phyloP scores from a whole-genome alignment of 2,113 vertebrate species.

The Danionella cerebrum region DNA sequence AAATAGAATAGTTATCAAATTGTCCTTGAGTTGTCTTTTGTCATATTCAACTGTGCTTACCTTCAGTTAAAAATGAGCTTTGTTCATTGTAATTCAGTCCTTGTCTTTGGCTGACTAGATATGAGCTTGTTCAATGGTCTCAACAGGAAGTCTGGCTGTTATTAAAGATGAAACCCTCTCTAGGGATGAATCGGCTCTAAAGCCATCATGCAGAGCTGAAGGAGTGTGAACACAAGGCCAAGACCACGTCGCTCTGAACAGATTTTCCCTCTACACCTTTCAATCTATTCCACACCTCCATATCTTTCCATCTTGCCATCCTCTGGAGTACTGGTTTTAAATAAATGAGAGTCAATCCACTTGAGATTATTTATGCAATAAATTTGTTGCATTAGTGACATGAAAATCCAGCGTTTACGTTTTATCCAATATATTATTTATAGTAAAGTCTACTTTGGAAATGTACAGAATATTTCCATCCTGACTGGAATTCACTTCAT shows the following conservation, averaged over 20 bases:
- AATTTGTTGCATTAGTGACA: neutral
- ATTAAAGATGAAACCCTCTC: conserved; percentile 9
- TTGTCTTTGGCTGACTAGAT: neutral
- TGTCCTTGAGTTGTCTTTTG: neutral
- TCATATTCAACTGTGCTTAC: neutral
- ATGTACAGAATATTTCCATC: no score
- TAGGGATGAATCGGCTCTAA: neutral
- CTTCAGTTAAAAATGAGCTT: neutral
- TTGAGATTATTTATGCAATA: neutral
- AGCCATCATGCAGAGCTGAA: conserved; percentile 17
- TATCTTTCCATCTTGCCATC: neutral
- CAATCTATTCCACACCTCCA: conserved; percentile 22
- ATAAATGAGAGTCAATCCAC: conserved; percentile 16
- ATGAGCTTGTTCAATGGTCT: conserved; percentile 1
- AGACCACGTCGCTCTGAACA: neutral
- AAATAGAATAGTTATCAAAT: no score
- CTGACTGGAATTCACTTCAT: no score
- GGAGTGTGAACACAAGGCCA: conserved; percentile 14
- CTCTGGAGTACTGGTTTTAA: conserved; percentile 3
- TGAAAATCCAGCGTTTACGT: no score
- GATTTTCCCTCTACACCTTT: conserved; percentile 23
- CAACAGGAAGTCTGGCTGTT: neutral
- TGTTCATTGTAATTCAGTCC: conserved; percentile 2
- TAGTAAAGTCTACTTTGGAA: no score
- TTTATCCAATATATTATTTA: no score